Base-by-base conservation (phyloP, 1,140 invertebrate species). In the Mya arenaria region DNA sequence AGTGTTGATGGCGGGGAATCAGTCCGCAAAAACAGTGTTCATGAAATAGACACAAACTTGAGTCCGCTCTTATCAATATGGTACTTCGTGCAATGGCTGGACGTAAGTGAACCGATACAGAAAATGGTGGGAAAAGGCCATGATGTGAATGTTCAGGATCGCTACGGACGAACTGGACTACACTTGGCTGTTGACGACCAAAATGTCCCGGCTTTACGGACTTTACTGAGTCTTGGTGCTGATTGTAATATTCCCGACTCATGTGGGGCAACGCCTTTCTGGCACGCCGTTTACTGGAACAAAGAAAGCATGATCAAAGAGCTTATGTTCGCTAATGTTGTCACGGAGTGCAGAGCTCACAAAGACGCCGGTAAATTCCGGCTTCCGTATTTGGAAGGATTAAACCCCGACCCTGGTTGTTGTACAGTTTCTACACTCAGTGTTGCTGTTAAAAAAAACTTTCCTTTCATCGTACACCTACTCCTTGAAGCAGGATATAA, bases 231-330 rank as follows among this genome's bases (percentile, higher is more conserved):
- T 48, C 79, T 82, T 28, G 79, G 79, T 65, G 79, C 79, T 56
- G 68, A 82, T 36, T n/a, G 55, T 0, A 69, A 74, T 48, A 19
- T 39, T 28, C 32, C 34, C 19, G 79, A 82, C 48, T 25, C 73
- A n/a, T 82, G 79, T 39, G 52, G 36, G 17, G 79, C 68, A 4
- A 82, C 79, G 6, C 79, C 79, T 23, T 74, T 82, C 34, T 82
- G 79, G 79, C 79, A 82, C 60, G 79, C 69, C 1, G 79, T 82
- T 0, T 82, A 65, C 48, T 82, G 79, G 79, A 82, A 82, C 41
- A 74, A 73, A 37, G 68, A 73, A n/a, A 82, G 79, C 30, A 74
- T 82, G 60, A 66, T 82, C n/a, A 73, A 74, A 28, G 79, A 82
- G 56, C 68, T 82, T 17, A 36, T 82, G 39, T 82, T 73, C 66